Base-by-base conservation (phyloP, 2,888 invertebrate species). In the Tricholauxania praeusta region DNA sequence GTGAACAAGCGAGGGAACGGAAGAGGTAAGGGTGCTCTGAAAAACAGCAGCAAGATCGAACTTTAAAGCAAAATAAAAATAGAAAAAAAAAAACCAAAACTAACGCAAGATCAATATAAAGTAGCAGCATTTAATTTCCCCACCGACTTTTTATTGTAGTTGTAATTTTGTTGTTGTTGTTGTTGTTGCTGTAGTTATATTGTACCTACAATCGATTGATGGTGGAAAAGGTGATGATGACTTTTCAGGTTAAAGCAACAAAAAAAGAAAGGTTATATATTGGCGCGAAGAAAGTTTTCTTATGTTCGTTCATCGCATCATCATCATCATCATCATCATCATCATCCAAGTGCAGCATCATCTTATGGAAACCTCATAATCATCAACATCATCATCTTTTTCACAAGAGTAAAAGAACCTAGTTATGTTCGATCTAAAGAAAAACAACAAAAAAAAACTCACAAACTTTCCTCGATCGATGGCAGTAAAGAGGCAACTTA, bases 71-170 rank as follows among this genome's bases (percentile, higher is more conserved):
- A n/a, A 28, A 4, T 28, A 28, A 62, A 66, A 28, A 19, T 17
- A 14, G n/a, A 47, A 67, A 17, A 12, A 39, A 32, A 67, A 19
- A 15, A 39, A 39, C 14, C 51, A 48, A 64, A 47, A 14, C 19
- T 47, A 67, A 67, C 47, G 39, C 14, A 66, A 66, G 55, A 66
- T 53, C 17, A 66, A 66, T 32, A 52, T 66, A 19, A 52, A 66
- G 47, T 47, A 48, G 48, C 17, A n/a, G n/a, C 17, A 14, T 47
- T 39, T 32, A 63, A 48, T 17, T 17, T 60, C 39, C 28, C 39
- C 12, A n/a, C 28, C 15, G 22, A 15, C 6, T 60, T 60, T 32
- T 32, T 32, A 47, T 59, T 82, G 79, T 80, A 78, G 82, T 77
- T 76, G 77, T 32, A 59, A 17, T 59, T 59, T 64, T 68, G 64